Conservation (phyloP, 2,888 invertebrate species). For the Troglohyphantes excavatus region DNA sequence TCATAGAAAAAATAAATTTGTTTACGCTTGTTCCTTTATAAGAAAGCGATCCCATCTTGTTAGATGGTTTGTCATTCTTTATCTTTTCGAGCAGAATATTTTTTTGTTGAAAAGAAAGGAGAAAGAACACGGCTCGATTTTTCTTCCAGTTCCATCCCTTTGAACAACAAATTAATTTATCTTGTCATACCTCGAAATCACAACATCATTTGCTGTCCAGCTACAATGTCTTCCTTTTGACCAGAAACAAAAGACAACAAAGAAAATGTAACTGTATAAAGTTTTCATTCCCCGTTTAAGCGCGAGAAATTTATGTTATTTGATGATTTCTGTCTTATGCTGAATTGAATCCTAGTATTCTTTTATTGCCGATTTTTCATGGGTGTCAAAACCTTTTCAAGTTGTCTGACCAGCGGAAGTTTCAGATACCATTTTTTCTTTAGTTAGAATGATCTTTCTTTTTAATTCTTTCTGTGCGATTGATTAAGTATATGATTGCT, state of each 20-base stretch:
- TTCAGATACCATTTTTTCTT: neutral
- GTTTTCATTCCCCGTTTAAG: conserved; percentile 16
- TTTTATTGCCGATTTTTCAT: neutral
- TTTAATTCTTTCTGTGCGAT: neutral
- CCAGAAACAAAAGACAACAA: conserved; percentile 21
- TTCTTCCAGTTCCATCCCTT: conserved; percentile 11
- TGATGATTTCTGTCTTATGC: neutral
- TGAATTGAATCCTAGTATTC: neutral
- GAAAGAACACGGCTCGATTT: neutral
- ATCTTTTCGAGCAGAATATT: no score
- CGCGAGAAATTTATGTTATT: neutral
- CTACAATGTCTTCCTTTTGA: conserved; percentile 5
- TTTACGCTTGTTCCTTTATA: neutral
- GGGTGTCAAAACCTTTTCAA: conserved; percentile 4
- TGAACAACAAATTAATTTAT: conserved; percentile 35
- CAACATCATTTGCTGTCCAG: conserved; percentile 14
- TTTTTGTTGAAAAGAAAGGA: neutral
- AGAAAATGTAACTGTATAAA: conserved; percentile 16
- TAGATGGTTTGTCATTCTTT: neutral
- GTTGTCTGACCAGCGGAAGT: neutral
- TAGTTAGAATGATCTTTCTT: neutral
- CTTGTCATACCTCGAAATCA: conserved; percentile 15
- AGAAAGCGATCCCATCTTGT: neutral
- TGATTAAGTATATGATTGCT: neutral
- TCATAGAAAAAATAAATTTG: neutral